These are phyloP conservation scores for Psittacula echo DNA, from an alignment of 2,797 vertebrate genomes.

Conservation along the genomic window DNA sequence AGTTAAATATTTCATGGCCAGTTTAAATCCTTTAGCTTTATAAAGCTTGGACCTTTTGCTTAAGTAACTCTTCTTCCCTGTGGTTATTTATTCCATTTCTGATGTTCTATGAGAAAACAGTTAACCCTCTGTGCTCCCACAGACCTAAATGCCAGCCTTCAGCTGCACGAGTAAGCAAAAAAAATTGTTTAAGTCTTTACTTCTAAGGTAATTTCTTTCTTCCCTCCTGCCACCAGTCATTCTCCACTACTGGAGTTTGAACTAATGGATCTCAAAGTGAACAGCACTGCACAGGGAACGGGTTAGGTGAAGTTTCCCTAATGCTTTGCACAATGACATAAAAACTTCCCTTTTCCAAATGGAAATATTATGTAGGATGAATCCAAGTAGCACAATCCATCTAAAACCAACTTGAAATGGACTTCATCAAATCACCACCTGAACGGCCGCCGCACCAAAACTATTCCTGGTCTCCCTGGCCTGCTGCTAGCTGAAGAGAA, in stretches of 20 bases:
- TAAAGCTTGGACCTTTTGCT: neutral
- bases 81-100: neutral
- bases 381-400: neutral
- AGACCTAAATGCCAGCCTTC: neutral
- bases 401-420: neutral
- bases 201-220: neutral
- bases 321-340: neutral
- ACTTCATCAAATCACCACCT: neutral
- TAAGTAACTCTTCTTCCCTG: neutral
- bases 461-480: neutral
- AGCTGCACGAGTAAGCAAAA: neutral
- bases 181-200: neutral
- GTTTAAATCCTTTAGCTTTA: neutral
- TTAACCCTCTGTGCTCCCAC: neutral
- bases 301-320: neutral
- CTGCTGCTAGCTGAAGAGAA: fast-evolving
- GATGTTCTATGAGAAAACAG: neutral
- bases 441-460: neutral
- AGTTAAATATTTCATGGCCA: neutral
- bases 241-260: neutral
- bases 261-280: neutral
- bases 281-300: neutral
- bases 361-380: neutral
- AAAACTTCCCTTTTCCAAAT: neutral
- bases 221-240: neutral